phyloP scores from a whole-genome alignment of 1,140 invertebrate genomes.

The Cotesia vestalis region DNA sequence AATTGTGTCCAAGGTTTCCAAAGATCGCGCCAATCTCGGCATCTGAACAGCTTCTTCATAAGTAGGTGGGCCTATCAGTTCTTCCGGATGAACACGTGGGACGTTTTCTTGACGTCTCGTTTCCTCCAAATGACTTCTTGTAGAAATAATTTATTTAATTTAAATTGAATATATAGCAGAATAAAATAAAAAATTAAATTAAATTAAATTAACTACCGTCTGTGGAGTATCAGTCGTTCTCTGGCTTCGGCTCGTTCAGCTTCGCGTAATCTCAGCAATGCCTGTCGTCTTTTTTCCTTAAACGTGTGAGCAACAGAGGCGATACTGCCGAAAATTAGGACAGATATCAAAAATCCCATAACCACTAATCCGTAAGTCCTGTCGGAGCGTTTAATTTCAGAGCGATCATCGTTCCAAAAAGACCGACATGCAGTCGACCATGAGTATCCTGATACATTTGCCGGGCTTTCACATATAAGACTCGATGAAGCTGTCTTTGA shows the following conservation, averaged over 20 bases:
- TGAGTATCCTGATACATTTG: slow-evolving; percentile 68
- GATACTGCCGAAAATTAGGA: slow-evolving; percentile 64
- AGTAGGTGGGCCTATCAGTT: slow-evolving; percentile 73
- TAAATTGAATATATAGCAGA: no score
- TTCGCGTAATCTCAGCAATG: slow-evolving; percentile 55
- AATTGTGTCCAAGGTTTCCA: slow-evolving; percentile 54
- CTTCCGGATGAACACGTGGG: slow-evolving; percentile 70
- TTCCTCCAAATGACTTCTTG: slow-evolving; percentile 68
- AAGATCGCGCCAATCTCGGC: slow-evolving; percentile 66
- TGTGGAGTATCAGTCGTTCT: slow-evolving; percentile 71
- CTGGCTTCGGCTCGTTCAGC: slow-evolving; percentile 67
- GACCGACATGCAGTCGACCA: slow-evolving; percentile 74
- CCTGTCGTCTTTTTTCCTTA: slow-evolving; percentile 65
- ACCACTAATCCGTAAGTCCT: slow-evolving; percentile 71
- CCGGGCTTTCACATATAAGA: slow-evolving; percentile 71
- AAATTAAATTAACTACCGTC: slow-evolving; percentile 56
- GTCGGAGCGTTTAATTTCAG: slow-evolving; percentile 56
- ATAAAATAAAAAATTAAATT: neutral
- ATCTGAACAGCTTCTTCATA: slow-evolving; percentile 78
- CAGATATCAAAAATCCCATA: slow-evolving; percentile 58
- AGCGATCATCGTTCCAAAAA: slow-evolving; percentile 64
- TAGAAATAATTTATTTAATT: slow-evolving; percentile 33
- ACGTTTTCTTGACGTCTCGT: slow-evolving; percentile 57
- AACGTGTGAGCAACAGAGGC: slow-evolving; percentile 65
- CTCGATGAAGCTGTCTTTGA: slow-evolving; percentile 63